Percentiles rank a stretch among this genome's conserved stretches.
These are phyloP conservation scores for Lepidurus couesii DNA, from an alignment of 1,140 invertebrate species.

Conservation along the genomic window DNA sequence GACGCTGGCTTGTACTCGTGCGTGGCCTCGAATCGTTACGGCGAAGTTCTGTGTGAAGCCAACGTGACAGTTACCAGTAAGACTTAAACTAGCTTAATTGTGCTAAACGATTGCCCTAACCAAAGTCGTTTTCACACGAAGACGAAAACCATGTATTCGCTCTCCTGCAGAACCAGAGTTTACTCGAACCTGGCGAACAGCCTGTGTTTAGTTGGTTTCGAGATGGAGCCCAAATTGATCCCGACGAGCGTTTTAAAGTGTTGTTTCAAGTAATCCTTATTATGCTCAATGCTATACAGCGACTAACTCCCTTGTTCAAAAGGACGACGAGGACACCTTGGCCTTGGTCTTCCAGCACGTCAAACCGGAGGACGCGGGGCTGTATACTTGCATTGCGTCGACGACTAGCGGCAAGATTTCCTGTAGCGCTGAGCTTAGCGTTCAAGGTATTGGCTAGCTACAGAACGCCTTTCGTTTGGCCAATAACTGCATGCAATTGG, in stretches of 20 bases:
- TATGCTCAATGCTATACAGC: not conserved
- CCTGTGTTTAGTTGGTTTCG: constrained; percentile 83
- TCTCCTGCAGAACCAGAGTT: constrained; percentile 56
- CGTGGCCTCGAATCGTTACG: constrained; percentile 75
- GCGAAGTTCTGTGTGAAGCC: constrained; percentile 68
- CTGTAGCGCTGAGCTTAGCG: constrained; percentile 85
- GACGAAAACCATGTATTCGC: constrained; percentile 77
- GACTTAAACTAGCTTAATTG: constrained; percentile 34
- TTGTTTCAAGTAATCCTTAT: constrained; percentile 56
- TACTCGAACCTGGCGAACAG: constrained; percentile 67
- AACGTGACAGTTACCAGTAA: constrained; percentile 69
- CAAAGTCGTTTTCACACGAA: constrained; percentile 39
- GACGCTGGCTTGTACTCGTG: constrained; percentile 88
- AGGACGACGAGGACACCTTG: constrained; percentile 85
- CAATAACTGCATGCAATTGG: constrained; percentile 23
- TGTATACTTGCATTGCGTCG: constrained; percentile 91
- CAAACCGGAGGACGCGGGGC: constrained; percentile 82
- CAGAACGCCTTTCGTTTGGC: constrained; percentile 35
- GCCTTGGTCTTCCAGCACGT: constrained; percentile 90
- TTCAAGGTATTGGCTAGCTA: constrained; percentile 57
- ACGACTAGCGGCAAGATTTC: constrained; percentile 86
- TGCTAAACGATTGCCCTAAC: too few relatives aligned
- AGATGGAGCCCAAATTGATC: constrained; percentile 81
- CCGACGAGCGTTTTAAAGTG: constrained; percentile 89
- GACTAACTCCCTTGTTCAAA: constrained; percentile 29